A percentile compares a stretch with the other conserved stretches of the same genome.
Evolutionary conservation across 2,888 invertebrate genomes (phyloP).

Genomic region (Galeruca laticollis): DNA sequence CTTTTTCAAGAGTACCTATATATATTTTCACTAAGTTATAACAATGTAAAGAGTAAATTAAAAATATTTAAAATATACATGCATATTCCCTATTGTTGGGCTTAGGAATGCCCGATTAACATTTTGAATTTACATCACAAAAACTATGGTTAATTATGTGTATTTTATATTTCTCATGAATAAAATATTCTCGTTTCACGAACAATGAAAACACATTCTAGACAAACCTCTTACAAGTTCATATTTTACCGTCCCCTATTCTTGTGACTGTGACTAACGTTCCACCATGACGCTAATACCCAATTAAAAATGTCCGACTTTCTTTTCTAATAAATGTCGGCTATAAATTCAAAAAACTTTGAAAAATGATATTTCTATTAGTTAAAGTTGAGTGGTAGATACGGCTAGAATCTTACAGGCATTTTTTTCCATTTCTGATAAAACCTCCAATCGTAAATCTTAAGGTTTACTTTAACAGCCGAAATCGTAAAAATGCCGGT

Average conservation of each 20-base stretch:
- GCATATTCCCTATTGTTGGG: too few relatives aligned
- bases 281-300: constrained; percentile 25
- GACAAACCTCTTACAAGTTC: background rate
- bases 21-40: too few relatives aligned
- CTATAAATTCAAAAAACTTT: constrained; percentile 45
- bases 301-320: constrained; percentile 29
- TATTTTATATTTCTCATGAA: background rate
- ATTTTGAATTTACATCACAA: background rate
- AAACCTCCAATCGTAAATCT: constrained; percentile 52
- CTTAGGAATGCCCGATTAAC: background rate
- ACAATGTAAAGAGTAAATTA: too few relatives aligned
- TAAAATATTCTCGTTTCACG: background rate
- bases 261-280: constrained; percentile 20
- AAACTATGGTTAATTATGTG: background rate
- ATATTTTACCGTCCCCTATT: constrained; percentile 10
- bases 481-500: constrained; percentile 52
- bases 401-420: constrained; percentile 37
- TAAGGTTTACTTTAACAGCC: constrained; percentile 51
- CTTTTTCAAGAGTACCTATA: too few relatives aligned
- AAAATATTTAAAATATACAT: too few relatives aligned
- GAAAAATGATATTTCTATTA: constrained; percentile 53
- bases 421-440: constrained; percentile 51
- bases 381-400: constrained; percentile 35
- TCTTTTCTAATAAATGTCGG: constrained; percentile 48
- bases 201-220: background rate